Percentiles rank a stretch among this genome's conserved stretches.
phyloP scores from a whole-genome alignment of 2,888 invertebrate genomes.

The Osmoderma eremita region DNA sequence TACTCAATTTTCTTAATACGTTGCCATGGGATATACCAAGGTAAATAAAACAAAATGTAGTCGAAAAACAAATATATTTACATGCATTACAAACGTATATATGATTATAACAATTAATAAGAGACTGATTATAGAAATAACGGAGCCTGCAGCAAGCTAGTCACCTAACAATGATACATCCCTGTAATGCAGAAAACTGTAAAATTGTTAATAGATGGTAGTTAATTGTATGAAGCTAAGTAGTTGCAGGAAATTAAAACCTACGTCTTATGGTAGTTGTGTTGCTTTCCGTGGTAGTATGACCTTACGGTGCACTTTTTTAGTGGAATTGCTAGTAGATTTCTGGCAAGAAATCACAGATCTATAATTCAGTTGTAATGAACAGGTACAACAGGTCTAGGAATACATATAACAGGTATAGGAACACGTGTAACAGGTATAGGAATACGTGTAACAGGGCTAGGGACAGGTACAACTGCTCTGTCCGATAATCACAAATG shows the following conservation, averaged over 20 bases:
- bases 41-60: conserved; percentile 44
- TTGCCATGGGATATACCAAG: conserved; percentile 6
- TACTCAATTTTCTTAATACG: background rate
- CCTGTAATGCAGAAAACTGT: conserved; percentile 56
- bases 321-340: too few relatives aligned
- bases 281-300: conserved; percentile 40
- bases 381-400: too few relatives aligned
- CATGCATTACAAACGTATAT: conserved; percentile 22
- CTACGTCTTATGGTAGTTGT: conserved; percentile 40
- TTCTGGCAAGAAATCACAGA: too few relatives aligned
- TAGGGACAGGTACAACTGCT: too few relatives aligned
- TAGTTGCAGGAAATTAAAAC: background rate
- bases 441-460: too few relatives aligned
- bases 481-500: too few relatives aligned
- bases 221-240: conserved; percentile 6
- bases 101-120: conserved; percentile 30
- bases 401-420: too few relatives aligned
- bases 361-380: too few relatives aligned
- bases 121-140: conserved; percentile 26
- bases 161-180: conserved; percentile 51
- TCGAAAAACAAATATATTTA: conserved; percentile 43
- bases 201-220: conserved; percentile 33
- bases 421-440: too few relatives aligned
- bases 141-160: conserved; percentile 32
- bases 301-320: conserved; percentile 46